phyloP scores from a whole-genome alignment of 1,140 invertebrate species.

The Leptinotarsa undecemlineata region DNA sequence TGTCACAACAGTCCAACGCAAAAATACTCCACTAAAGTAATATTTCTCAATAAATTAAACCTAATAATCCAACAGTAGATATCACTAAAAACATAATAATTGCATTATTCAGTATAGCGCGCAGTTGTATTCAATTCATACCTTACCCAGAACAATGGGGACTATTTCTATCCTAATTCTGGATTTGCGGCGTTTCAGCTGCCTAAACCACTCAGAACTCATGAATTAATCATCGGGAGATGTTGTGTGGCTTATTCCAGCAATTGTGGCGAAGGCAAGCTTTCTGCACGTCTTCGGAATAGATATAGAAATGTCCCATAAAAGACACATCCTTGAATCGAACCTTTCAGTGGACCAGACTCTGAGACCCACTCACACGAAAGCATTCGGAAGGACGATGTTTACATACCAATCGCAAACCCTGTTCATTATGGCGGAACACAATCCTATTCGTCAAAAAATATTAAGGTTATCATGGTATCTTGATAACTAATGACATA shows the following conservation, averaged over 20 bases:
- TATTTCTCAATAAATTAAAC: slow-evolving; percentile 29
- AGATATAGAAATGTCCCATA: slow-evolving; percentile 44
- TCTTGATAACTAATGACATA: no score
- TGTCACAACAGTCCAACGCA: no score
- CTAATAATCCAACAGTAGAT: slow-evolving; percentile 20
- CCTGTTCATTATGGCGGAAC: no score
- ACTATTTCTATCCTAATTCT: slow-evolving; percentile 50
- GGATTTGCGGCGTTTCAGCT: slow-evolving; percentile 48
- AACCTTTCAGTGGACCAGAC: slow-evolving; percentile 30
- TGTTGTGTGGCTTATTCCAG: slow-evolving; percentile 49
- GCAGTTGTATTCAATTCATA: slow-evolving; percentile 43
- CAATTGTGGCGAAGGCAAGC: slow-evolving; percentile 36
- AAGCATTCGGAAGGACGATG: neutral
- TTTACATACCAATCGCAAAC: neutral
- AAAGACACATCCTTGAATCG: slow-evolving; percentile 34
- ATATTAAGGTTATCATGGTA: no score
- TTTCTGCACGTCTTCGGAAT: slow-evolving; percentile 44
- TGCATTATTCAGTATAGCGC: slow-evolving; percentile 34
- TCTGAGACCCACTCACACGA: neutral
- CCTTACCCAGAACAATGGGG: slow-evolving; percentile 44
- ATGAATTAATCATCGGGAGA: slow-evolving; percentile 52
- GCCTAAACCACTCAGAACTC: slow-evolving; percentile 50
- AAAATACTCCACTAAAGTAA: neutral
- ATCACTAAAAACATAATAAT: slow-evolving; percentile 31
- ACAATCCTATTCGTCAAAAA: no score